phyloP scores from a whole-genome alignment of 2,113 vertebrate species.

The Passer domesticus region DNA sequence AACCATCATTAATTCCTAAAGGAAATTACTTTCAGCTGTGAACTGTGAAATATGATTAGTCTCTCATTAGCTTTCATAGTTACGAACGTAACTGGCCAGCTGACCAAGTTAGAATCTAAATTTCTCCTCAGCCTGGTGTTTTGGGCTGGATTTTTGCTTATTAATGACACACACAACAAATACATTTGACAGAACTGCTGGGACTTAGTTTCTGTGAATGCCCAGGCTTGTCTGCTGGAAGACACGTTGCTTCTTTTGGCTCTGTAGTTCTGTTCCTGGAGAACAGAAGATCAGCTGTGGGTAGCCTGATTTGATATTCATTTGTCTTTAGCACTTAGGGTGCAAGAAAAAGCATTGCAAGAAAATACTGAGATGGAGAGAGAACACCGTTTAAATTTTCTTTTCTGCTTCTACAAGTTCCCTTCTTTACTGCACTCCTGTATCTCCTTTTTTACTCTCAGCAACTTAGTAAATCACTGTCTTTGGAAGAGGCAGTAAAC shows the following conservation, averaged over 20 bases:
- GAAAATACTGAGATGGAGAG: not conserved
- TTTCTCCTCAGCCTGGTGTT: not conserved
- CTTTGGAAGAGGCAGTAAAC: not conserved
- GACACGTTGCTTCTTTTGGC: not conserved
- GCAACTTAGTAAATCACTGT: not conserved
- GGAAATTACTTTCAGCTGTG: not conserved
- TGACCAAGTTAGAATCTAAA: not conserved
- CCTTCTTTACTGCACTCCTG: not conserved
- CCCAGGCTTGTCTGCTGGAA: not conserved
- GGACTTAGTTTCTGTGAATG: not conserved
- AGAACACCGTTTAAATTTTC: not conserved
- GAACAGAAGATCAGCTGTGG: not conserved
- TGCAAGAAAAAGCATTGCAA: not conserved
- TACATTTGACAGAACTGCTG: not conserved
- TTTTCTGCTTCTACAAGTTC: not conserved
- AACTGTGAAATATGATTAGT: not conserved
- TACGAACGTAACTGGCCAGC: not conserved
- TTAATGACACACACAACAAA: not conserved
- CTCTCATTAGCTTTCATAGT: constrained; percentile 6
- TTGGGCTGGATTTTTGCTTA: not conserved
- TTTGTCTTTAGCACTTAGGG: not conserved
- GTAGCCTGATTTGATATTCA: not conserved
- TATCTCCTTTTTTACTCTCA: not conserved
- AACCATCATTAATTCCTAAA: not conserved
- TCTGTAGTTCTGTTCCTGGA: not conserved